Percentiles rank a stretch among this genome's conserved stretches.
phyloP scores from a whole-genome alignment of 1,140 invertebrate species.

The Scaptomyza pallida region DNA sequence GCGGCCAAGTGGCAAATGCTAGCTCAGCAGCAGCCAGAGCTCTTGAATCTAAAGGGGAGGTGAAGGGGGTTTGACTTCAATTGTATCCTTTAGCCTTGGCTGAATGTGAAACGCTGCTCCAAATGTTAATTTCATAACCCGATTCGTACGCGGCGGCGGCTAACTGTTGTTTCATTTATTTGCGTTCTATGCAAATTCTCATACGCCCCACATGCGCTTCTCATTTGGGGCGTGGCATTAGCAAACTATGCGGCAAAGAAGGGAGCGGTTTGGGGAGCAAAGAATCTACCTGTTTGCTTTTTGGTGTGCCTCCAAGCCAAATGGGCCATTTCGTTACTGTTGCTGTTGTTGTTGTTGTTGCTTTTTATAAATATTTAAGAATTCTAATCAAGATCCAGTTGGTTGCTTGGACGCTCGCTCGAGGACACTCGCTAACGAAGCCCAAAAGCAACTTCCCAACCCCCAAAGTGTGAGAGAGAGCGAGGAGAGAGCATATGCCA shows the following conservation, averaged over 20 bases:
- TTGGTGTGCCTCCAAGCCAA: conserved; percentile 30
- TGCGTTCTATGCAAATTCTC: conserved; percentile 77
- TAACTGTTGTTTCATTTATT: conserved; percentile 82
- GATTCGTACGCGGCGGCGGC: conserved; percentile 68
- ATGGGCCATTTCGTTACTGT: conserved; percentile 18
- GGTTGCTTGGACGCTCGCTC: conserved; percentile 10
- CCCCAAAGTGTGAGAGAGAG: too few relatives aligned
- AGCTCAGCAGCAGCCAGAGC: conserved; percentile 54
- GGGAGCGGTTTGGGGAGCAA: neutral
- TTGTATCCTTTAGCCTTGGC: neutral
- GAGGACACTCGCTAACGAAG: conserved; percentile 28
- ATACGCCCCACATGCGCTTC: conserved; percentile 50
- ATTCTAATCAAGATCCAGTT: conserved; percentile 80
- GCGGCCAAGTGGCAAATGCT: conserved; percentile 76
- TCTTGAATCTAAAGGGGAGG: too few relatives aligned
- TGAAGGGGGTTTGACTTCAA: neutral
- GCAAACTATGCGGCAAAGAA: neutral
- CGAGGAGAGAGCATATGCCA: conserved; percentile 6
- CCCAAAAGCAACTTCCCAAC: neutral
- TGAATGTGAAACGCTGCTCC: conserved; percentile 18
- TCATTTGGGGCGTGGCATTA: conserved; percentile 31
- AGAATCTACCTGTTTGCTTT: conserved; percentile 44
- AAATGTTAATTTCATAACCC: conserved; percentile 83
- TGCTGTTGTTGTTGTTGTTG: conserved; percentile 16
- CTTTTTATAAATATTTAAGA: conserved; percentile 83